phyloP scores from a whole-genome alignment of 2,888 invertebrate species.

The Megalurothrips usitatus region DNA sequence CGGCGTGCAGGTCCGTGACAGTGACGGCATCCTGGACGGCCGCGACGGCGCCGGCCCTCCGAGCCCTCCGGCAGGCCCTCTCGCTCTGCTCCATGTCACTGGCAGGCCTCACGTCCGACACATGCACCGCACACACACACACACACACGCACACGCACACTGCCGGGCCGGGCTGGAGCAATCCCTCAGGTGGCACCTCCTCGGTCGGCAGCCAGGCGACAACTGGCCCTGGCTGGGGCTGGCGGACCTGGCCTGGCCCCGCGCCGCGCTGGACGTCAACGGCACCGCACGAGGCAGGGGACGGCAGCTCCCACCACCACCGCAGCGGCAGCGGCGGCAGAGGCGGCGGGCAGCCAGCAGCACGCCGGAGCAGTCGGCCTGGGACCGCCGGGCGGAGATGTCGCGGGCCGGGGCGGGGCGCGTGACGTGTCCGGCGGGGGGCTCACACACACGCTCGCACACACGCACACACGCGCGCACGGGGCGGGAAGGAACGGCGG shows the following conservation, averaged over 20 bases:
- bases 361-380: not conserved
- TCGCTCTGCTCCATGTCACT: constrained; percentile 4
- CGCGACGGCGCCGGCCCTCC: not conserved
- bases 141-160: not conserved
- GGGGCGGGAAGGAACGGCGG: not conserved
- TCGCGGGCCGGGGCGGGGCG: not conserved
- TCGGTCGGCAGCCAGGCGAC: constrained; percentile 10
- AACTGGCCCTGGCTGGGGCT: not conserved
- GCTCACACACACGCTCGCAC: too few species aligned
- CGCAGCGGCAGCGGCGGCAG: not conserved
- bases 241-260: not conserved
- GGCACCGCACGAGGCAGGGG: not conserved
- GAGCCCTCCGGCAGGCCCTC: not conserved
- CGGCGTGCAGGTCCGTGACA: not conserved
- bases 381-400: not conserved
- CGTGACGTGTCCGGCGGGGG: not conserved
- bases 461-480: too few species aligned
- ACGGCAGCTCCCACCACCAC: not conserved
- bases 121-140: not conserved
- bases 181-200: not conserved
- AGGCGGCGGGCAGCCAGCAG: not conserved
- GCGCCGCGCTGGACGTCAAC: not conserved
- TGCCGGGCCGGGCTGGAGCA: not conserved
- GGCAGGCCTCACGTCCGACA: not conserved
- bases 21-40: not conserved